Base-by-base conservation (phyloP, 2,113 vertebrate species). In the Coreoperca whiteheadi region DNA sequence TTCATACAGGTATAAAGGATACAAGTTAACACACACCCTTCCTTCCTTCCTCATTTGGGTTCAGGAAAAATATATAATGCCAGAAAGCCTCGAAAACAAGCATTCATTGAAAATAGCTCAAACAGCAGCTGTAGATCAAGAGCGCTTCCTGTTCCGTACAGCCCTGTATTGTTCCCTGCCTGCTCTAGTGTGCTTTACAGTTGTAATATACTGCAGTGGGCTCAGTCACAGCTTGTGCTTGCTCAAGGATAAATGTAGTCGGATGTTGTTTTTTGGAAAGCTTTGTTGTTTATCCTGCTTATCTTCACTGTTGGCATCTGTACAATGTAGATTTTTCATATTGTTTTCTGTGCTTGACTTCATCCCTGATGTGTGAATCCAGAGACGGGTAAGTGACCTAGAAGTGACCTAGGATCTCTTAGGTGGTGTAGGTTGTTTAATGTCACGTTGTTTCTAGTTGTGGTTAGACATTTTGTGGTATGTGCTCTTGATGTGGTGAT, bases 331-430 rank as follows among this genome's bases (percentile, higher is more conserved):
- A 71, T 68, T 77, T 75, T 67, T 77, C 32, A 67, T 69, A 21
- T 74, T 64, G 51, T 79, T 92, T 88, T 92, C 74, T 87, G 16
- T 88, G 77, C 68, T 88, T 83, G 59, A 80, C 81, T 75, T 88
- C 71, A 60, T 71, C 61, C 63, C 77, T 70, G 23, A 70, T 88
- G 79, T 90, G 59, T 64, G 80, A 84, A 74, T 82, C 37, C 81
- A 93, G 93, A 91, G 69, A 41, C 66, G 12, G 91, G 93, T 94
- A 89, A 92, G 93, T 92, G 20, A 25, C 10, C 1, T 53, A 25
- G n/a, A 68, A 54, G 69, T 51, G 68, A 71, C 82, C n/a, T n/a
- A n/a, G 12, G 54, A 50, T 54, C 25, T 57, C 18, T 12, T 73
- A 57, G 56, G 53, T 32, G 50, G 21, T 0, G 1, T 75, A 80